Percentiles rank a stretch among this genome's conserved stretches.
These are phyloP conservation scores for Poeciliopsis gracilis DNA, from an alignment of 2,797 vertebrate genomes.

Conservation along the genomic window DNA sequence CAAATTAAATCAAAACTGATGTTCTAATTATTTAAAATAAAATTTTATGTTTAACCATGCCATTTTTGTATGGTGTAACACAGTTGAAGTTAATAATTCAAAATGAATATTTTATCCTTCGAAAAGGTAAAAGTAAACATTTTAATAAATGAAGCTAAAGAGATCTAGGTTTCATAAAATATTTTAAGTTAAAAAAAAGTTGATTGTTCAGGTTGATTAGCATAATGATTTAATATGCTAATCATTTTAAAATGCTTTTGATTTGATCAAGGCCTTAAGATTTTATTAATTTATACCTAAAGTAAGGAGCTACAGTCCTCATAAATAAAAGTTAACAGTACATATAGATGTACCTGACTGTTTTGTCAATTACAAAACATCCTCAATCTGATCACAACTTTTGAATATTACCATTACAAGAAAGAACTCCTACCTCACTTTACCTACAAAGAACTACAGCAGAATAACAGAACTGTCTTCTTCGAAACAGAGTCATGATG, in stretches of 20 bases:
- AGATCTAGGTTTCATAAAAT: background rate
- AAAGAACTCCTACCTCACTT: background rate
- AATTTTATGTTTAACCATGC: background rate
- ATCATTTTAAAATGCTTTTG: background rate
- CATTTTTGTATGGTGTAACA: background rate
- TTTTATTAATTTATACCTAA: background rate
- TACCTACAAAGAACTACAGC: background rate
- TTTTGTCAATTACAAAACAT: background rate
- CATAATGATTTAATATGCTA: background rate
- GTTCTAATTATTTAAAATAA: background rate
- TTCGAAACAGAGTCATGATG: constrained; percentile 24
- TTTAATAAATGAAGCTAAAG: background rate
- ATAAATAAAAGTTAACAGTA: background rate
- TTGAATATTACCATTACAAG: background rate
- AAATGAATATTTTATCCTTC: background rate
- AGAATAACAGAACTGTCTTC: constrained; percentile 35
- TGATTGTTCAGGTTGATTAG: too few relatives aligned
- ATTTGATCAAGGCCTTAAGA: background rate
- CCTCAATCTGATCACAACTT: background rate
- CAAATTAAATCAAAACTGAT: background rate
- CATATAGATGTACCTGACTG: background rate
- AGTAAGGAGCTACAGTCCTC: background rate
- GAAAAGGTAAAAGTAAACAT: background rate
- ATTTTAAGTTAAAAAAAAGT: background rate
- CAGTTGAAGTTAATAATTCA: background rate